Base-by-base conservation (phyloP, 2,888 invertebrate species). In the Cheilosia impressa region DNA sequence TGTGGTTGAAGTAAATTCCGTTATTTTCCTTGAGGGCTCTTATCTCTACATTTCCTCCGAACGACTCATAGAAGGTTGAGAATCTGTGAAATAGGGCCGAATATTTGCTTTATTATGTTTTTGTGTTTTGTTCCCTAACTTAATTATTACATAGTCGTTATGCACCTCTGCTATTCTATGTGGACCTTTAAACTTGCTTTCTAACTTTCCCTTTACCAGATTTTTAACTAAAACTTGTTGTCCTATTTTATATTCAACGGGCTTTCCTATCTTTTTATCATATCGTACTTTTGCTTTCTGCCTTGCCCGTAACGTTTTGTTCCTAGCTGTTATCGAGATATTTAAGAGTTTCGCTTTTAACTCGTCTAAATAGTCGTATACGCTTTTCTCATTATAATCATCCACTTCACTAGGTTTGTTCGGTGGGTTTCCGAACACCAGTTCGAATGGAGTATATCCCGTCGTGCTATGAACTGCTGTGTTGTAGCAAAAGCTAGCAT, bases 141-240 rank as follows among this genome's bases (percentile, higher is more conserved):
- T 66, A 41, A 53, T 7, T 4, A 52, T 22, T 52, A 52, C 38
- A 9, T 66, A 19, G 34, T 47, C 31, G 19, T 66, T 4, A 43
- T 52, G 13, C 7, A 41, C 53, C 27, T 66, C 22, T 41, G 6
- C 6, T 2, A 76, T 38, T 13, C 24, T 45, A 55, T 15, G 27
- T 27, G 66, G 66, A 15, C 58, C 68, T 58, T 77, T 68, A 34
- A 50, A 69, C n/a, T 19, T 60, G 27, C 27, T 58, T 58, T 53
- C 52, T 45, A 62, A 53, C 34, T 71, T 69, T 3, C 50, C 63
- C 7, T 57, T 71, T 43, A 52, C 41, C 24, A 41, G 43, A 5
- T 72, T 78, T 45, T 57, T 69, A n/a, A 62, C 41, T 53, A 78
- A 53, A 15, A 78, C 15, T 3, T 78, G 31, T 17, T 79, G 71